Evolutionary conservation across 1,140 invertebrate species (phyloP).

Genomic region (Parapsyche elsis): DNA sequence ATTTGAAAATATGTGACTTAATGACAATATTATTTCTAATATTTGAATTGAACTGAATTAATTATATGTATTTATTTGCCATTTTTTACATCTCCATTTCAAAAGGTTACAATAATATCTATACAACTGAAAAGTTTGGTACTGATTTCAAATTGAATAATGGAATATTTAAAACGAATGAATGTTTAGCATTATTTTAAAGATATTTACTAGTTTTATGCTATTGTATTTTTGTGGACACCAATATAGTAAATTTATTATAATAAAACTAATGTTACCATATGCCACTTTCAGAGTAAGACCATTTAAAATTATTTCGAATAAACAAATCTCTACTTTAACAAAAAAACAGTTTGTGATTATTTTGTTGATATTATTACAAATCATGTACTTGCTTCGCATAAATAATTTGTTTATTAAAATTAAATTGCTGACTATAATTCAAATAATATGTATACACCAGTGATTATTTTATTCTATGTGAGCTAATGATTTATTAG

Average conservation of each 20-base stretch:
- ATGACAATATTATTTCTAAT: slow-evolving; percentile 26
- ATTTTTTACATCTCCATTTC: background rate
- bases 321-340: background rate
- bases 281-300: too few species aligned
- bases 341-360: too few species aligned
- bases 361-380: too few species aligned
- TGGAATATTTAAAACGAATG: background rate
- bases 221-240: background rate
- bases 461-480: too few species aligned
- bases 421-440: too few species aligned
- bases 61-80: background rate
- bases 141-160: background rate
- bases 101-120: background rate
- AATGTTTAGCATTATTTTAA: background rate
- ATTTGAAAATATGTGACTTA: slow-evolving; percentile 23
- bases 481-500: too few species aligned
- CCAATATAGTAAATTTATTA: background rate
- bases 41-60: background rate
- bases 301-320: background rate
- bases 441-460: too few species aligned
- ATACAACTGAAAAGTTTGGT: background rate
- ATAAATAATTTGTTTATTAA: too few species aligned
- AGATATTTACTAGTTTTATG: background rate
- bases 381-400: too few species aligned
- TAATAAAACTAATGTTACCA: background rate